Conservation (phyloP, 2,797 vertebrate species). For the Oreochromis mossambicus region DNA sequence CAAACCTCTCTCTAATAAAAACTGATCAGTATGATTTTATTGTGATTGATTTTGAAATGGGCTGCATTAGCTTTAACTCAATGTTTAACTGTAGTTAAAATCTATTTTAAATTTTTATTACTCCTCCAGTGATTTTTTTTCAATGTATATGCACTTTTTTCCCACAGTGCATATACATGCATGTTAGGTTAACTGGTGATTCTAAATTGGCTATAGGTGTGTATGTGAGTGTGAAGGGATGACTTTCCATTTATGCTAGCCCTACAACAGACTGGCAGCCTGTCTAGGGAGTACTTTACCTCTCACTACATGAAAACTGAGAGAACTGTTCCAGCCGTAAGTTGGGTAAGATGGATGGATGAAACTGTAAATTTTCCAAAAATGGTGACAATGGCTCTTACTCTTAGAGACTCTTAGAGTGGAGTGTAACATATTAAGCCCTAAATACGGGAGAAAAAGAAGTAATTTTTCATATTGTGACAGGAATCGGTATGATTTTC, state of each 20-base stretch:
- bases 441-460: background rate
- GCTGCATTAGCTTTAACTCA: background rate
- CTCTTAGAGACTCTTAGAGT: background rate
- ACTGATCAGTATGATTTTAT: background rate
- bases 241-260: background rate
- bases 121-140: background rate
- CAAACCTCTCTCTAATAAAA: background rate
- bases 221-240: background rate
- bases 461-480: background rate
- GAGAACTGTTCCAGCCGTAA: background rate
- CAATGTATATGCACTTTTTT: too few relatives aligned
- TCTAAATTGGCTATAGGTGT: background rate
- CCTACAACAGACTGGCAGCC: background rate
- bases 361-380: background rate
- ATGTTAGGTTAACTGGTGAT: background rate
- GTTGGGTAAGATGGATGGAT: background rate
- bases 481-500: background rate
- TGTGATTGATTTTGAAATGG: background rate
- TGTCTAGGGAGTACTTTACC: background rate
- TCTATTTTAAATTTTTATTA: background rate
- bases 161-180: background rate
- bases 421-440: background rate
- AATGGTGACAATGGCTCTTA: background rate
- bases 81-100: background rate
- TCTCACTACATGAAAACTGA: background rate